These are phyloP conservation scores for Lottia gigantea DNA, from an alignment of 2,888 invertebrate species.

Conservation along the genomic window DNA sequence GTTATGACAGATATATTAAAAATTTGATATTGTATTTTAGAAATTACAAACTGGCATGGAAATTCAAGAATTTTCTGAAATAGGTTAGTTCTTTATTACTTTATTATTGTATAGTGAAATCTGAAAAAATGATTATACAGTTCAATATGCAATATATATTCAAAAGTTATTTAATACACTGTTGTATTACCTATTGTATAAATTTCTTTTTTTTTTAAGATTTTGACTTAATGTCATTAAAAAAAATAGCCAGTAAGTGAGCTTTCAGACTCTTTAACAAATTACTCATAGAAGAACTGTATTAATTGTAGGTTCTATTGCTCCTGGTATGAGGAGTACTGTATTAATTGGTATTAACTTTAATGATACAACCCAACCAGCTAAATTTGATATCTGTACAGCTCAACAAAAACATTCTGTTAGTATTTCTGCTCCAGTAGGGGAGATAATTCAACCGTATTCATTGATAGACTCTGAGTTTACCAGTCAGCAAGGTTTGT, in stretches of 20 bases:
- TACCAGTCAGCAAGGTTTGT: constrained; percentile 58
- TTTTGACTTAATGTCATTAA: no score
- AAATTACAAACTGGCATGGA: constrained; percentile 79
- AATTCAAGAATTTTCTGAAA: constrained; percentile 80
- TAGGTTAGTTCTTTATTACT: constrained; percentile 72
- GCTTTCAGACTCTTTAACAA: not conserved
- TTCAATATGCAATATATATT: no score
- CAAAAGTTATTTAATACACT: no score
- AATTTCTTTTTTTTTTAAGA: no score
- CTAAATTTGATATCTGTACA: constrained; percentile 80
- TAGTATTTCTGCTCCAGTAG: constrained; percentile 82
- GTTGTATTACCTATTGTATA: no score
- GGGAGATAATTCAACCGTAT: constrained; percentile 87
- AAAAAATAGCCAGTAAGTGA: no score
- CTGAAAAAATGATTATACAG: no score
- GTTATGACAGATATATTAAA: constrained; percentile 5
- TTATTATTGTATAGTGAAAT: no score
- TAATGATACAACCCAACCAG: constrained; percentile 90
- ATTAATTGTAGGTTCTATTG: not conserved
- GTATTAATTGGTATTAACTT: constrained; percentile 88
- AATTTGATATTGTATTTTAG: constrained; percentile 64
- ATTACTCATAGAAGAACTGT: no score
- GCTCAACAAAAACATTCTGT: constrained; percentile 52
- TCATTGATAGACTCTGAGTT: constrained; percentile 80
- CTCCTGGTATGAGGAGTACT: constrained; percentile 73